Conservation (phyloP, 2,113 vertebrate species). For the Catharus bicknelli region DNA sequence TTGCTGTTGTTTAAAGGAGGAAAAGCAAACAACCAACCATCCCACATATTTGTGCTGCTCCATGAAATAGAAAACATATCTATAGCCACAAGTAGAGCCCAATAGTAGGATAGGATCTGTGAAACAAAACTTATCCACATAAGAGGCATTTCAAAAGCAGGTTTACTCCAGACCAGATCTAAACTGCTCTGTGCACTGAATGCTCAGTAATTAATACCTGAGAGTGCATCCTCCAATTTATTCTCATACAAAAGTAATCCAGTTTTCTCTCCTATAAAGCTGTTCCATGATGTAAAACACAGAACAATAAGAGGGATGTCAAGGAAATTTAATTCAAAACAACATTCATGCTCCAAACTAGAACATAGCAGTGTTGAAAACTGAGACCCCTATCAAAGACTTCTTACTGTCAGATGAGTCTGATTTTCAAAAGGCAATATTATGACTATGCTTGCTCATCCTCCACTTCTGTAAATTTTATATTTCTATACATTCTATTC, state of each 20-base stretch:
- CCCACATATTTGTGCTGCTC: not conserved
- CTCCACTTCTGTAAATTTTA: not conserved
- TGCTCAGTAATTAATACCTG: not conserved
- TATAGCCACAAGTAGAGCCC: not conserved
- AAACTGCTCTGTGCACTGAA: not conserved
- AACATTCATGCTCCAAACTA: not conserved
- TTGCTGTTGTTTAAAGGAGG: not conserved
- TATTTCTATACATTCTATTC: not conserved
- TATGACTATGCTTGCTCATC: not conserved
- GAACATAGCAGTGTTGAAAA: not conserved
- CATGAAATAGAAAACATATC: not conserved
- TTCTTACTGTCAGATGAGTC: not conserved
- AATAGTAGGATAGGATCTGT: not conserved
- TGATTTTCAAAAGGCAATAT: not conserved
- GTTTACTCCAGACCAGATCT: not conserved
- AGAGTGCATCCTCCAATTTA: not conserved
- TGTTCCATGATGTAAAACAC: not conserved
- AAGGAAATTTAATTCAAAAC: not conserved
- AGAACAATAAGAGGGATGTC: rapidly evolving
- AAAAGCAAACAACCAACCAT: not conserved
- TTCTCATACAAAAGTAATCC: not conserved
- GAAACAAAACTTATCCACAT: not conserved
- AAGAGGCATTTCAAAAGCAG: not conserved
- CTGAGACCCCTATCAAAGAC: not conserved
- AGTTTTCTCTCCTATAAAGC: not conserved